Percentiles rank a stretch among this genome's conserved stretches.
Conservation (phyloP, 2,113 vertebrate genomes). For the Oncorhynchus mykiss region DNA sequence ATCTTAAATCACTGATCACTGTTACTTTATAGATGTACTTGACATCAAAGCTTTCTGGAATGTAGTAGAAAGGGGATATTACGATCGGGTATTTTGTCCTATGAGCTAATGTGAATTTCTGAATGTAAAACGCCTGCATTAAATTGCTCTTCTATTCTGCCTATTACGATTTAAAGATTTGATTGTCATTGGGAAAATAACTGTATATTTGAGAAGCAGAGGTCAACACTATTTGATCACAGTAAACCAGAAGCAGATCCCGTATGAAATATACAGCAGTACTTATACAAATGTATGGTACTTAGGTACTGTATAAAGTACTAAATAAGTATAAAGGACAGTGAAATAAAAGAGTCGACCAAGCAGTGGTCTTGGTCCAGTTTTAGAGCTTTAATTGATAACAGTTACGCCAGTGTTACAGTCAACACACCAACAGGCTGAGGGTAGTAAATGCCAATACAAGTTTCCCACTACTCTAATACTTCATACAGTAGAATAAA, state of each 20-base stretch:
- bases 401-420: slow-evolving; percentile 95
- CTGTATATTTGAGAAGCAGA: no score
- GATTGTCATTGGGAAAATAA: no score
- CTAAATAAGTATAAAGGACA: neutral
- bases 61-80: slow-evolving; percentile 48
- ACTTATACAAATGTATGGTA: no score
- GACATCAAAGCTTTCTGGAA: slow-evolving; percentile 57
- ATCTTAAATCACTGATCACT: slow-evolving; percentile 57
- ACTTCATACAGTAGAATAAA: slow-evolving; percentile 97
- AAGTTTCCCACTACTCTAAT: slow-evolving; percentile 88
- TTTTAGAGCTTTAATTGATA: slow-evolving; percentile 86
- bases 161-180: no score
- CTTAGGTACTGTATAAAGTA: no score
- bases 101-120: slow-evolving; percentile 28
- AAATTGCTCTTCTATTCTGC: no score
- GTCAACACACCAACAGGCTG: slow-evolving; percentile 89
- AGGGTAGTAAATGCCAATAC: slow-evolving; percentile 91
- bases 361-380: slow-evolving; percentile 43
- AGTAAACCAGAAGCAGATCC: no score
- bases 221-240: no score
- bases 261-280: no score
- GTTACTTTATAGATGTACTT: slow-evolving; percentile 45
- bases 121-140: neutral
- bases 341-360: slow-evolving; percentile 4
- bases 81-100: no score